Percentiles rank a stretch among this genome's conserved stretches.
These are phyloP conservation scores for Drosophila bipectinata DNA, from an alignment of 1,140 invertebrate species.

Conservation along the genomic window DNA sequence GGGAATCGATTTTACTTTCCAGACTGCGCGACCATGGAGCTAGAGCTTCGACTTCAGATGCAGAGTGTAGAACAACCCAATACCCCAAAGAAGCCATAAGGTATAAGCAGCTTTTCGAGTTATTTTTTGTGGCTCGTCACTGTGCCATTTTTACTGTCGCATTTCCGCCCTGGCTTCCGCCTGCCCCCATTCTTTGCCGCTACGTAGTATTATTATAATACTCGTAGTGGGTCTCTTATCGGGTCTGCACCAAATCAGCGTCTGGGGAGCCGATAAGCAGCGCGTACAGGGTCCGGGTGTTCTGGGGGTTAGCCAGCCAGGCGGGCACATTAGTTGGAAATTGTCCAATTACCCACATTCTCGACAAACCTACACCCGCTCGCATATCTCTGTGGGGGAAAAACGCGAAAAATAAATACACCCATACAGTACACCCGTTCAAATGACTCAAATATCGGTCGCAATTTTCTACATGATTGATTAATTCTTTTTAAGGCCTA, in stretches of 20 bases:
- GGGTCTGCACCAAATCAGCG: conserved; percentile 31
- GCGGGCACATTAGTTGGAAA: conserved; percentile 29
- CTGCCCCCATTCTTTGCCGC: conserved; percentile 20
- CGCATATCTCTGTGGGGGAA: not conserved
- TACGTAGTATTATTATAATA: conserved; percentile 12
- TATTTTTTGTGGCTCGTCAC: not conserved
- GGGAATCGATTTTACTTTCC: conserved; percentile 46
- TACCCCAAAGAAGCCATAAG: conserved; percentile 32
- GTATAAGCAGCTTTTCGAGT: conserved; percentile 15
- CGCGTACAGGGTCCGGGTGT: not conserved
- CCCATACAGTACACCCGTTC: not conserved
- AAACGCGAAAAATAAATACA: conserved; percentile 8
- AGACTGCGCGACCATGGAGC: conserved; percentile 13
- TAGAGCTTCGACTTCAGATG: not conserved
- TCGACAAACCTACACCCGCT: conserved; percentile 20
- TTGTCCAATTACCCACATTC: conserved; percentile 43
- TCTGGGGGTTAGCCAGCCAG: conserved; percentile 3
- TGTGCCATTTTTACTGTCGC: conserved; percentile 34
- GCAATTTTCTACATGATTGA: not conserved
- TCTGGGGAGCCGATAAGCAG: conserved; percentile 27
- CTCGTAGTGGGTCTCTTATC: conserved; percentile 38
- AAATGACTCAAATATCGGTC: not conserved
- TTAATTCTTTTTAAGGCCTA: not conserved
- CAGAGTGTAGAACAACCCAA: not conserved
- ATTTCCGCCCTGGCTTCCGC: conserved; percentile 62